Base-by-base conservation (phyloP, 2,113 vertebrate genomes). In the Piliocolobus tephrosceles region DNA sequence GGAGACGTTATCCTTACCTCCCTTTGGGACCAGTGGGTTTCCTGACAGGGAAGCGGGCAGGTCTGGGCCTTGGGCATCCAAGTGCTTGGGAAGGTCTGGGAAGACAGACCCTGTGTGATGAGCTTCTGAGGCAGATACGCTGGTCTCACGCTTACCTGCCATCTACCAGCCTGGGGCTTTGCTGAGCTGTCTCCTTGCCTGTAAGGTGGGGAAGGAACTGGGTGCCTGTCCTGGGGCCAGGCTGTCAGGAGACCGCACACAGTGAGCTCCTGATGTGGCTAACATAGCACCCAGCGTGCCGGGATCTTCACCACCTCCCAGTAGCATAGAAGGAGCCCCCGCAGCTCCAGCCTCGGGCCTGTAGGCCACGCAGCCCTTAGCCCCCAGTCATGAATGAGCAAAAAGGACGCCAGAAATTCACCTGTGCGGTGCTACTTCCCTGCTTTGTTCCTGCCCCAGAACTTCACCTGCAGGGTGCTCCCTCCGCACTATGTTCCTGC, bases 351-450 rank as follows among this genome's bases (percentile, higher is more conserved):
- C 30, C 4, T 14, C 1, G 0, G 27, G 43, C 52, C 35, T 22
- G 4, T 18, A 9, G 3, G 22, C 58, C 7, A 0, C 0, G 2
- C 9, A 18, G 27, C 27, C 12, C 8, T 43, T 20, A 27, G 66
- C 2, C 6, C n/a, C 70, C 8, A 2, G n/a, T 52, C 32, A 0
- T 14, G 12, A 38, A 23, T 0, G 0, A 5, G 0, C 2, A 1
- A 14, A 40, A 9, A 5, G 13, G 45, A 52, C 4, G 6, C 8
- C 58, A 3, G n/a, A 3, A 5, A 7, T 14, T 43, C 43, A 20
- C 73, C 20, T 13, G 57, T 2, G 9, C 13, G 10, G 17, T 3
- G 27, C 32, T 38, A 0, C 0, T 18, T 8, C 1, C 8, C 22
- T 1, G 45, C 61, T 5, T 1, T 8, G 1, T 47, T 75, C 18